phyloP scores from a whole-genome alignment of 2,888 invertebrate species.

The Tillus elongatus region DNA sequence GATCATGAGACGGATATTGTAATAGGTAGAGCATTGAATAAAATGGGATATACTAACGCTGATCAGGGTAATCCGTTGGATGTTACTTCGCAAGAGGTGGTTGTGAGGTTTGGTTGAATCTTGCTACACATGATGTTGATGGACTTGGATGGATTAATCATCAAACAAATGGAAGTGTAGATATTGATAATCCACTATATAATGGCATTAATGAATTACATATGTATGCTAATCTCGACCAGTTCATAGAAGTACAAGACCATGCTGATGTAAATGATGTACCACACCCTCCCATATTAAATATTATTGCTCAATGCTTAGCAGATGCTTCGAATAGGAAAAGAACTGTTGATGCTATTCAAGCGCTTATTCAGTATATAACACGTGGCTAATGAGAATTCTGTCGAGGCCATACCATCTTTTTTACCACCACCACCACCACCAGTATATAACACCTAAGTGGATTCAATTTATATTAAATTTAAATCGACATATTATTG shows the following conservation, averaged over 20 bases:
- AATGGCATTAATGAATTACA: constrained; percentile 5
- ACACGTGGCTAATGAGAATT: no score
- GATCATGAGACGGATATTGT: no score
- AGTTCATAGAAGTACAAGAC: constrained; percentile 1
- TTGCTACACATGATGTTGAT: constrained; percentile 7
- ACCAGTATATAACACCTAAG: not conserved
- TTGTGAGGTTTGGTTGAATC: not conserved
- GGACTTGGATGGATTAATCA: constrained; percentile 5
- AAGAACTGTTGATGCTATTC: constrained; percentile 4
- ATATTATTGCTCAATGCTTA: not conserved
- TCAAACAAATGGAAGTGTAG: constrained; percentile 3
- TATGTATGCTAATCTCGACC: not conserved
- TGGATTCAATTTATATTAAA: constrained; percentile 7
- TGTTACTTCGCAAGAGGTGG: not conserved
- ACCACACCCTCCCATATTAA: no score
- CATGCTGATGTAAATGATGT: no score
- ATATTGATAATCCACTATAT: not conserved
- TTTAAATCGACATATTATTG: not conserved
- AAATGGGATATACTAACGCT: constrained; percentile 1
- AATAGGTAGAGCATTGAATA: no score
- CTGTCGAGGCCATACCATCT: no score
- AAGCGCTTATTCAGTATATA: no score
- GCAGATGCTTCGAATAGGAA: constrained; percentile 1
- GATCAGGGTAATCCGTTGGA: constrained; percentile 3
- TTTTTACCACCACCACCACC: no score